phyloP scores from a whole-genome alignment of 2,797 vertebrate species.

The Helarctos malayanus region DNA sequence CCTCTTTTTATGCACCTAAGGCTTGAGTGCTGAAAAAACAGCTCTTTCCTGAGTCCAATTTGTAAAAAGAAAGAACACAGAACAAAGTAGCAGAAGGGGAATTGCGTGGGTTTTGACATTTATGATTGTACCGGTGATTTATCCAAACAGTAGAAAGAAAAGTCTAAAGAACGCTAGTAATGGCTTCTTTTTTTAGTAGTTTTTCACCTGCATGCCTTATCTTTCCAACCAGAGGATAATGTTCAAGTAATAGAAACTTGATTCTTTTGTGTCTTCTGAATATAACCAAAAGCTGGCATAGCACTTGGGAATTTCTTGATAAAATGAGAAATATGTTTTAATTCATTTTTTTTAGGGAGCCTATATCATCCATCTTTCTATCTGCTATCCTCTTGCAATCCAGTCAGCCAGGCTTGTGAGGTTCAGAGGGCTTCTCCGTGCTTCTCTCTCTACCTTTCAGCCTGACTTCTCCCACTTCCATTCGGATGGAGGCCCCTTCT shows the following conservation, averaged over 20 bases:
- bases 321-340: background rate
- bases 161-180: background rate
- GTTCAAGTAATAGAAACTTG: background rate
- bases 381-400: background rate
- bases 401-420: background rate
- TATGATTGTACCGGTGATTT: background rate
- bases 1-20: background rate
- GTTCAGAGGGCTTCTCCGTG: background rate
- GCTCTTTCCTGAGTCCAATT: background rate
- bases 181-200: background rate
- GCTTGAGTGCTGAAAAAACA: background rate
- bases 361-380: background rate
- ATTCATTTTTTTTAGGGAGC: background rate
- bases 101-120: background rate
- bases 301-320: background rate
- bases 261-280: background rate
- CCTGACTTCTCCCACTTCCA: background rate
- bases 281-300: background rate
- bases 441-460: background rate
- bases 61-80: background rate
- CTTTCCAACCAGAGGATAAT: background rate
- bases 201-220: background rate
- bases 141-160: background rate
- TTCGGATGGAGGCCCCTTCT: background rate
- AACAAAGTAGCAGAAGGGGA: background rate